Percentiles rank a stretch among this genome's conserved stretches.
These are phyloP conservation scores for Tenthredo mesomela DNA, from an alignment of 2,888 invertebrate genomes.

Conservation along the genomic window DNA sequence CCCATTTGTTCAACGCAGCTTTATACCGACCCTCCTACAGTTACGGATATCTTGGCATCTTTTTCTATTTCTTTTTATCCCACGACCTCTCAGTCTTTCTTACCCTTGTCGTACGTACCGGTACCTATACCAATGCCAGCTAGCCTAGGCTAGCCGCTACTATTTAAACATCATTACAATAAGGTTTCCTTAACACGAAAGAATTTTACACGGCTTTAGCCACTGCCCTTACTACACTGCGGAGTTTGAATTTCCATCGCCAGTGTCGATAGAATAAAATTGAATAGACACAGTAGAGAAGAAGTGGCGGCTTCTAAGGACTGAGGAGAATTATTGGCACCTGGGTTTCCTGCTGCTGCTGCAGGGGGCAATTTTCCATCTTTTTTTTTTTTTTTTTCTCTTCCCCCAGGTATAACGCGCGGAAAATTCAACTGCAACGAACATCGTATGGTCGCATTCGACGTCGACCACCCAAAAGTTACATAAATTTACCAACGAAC, in stretches of 20 bases:
- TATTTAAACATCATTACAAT: constrained; percentile 42
- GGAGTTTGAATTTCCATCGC: not conserved
- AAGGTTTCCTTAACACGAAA: not conserved
- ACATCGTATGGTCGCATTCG: not conserved
- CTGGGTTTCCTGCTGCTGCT: not conserved
- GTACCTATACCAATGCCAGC: too few relatives aligned
- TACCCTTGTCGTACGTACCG: not conserved
- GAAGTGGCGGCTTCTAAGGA: not conserved
- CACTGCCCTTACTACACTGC: not conserved
- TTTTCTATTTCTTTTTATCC: constrained; percentile 11
- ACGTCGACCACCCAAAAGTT: constrained; percentile 43
- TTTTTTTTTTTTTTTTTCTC: not conserved
- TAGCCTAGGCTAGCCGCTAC: not conserved
- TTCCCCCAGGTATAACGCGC: not conserved
- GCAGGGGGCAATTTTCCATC: not conserved
- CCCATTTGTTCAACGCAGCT: constrained; percentile 55
- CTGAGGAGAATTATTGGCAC: constrained; percentile 9
- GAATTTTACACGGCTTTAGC: constrained; percentile 1
- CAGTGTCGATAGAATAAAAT: not conserved
- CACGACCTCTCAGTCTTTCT: not conserved
- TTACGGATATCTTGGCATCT: constrained; percentile 26
- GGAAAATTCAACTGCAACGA: not conserved
- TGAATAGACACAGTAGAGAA: not conserved
- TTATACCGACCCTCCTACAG: constrained; percentile 42
- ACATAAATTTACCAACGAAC: constrained; percentile 48